A percentile compares a stretch with the other conserved stretches of the same genome.
These are phyloP conservation scores for Anguilla megastoma DNA, from an alignment of 2,797 vertebrate genomes.

Conservation along the genomic window DNA sequence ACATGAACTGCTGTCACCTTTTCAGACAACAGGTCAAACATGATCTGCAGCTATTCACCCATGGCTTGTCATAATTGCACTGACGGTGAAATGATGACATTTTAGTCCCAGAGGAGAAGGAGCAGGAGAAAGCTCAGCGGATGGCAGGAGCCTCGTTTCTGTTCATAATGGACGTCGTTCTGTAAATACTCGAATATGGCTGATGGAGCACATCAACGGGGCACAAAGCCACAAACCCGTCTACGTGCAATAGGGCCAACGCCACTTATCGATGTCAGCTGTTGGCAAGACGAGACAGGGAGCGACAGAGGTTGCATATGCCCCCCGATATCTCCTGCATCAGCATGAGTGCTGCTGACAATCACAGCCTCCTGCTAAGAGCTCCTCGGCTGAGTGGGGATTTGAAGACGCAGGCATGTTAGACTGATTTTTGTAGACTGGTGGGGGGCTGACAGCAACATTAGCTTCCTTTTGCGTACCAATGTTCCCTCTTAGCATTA, in stretches of 20 bases:
- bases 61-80: background rate
- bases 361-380: background rate
- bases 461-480: background rate
- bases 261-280: background rate
- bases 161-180: background rate
- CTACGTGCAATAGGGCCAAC: background rate
- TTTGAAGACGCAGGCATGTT: background rate
- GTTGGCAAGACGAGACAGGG: background rate
- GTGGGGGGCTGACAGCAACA: background rate
- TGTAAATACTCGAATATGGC: background rate
- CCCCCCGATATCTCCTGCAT: background rate
- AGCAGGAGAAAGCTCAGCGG: background rate
- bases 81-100: background rate
- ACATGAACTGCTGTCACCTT: background rate
- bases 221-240: background rate
- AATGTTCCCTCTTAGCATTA: background rate
- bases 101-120: background rate
- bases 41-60: background rate
- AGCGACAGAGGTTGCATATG: background rate
- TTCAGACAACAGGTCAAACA: constrained; percentile 6
- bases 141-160: background rate
- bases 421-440: background rate
- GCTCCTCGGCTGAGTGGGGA: background rate
- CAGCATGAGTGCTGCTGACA: background rate
- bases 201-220: background rate